phyloP scores from a whole-genome alignment of 2,797 vertebrate genomes.

The Kryptopterus vitreolus region DNA sequence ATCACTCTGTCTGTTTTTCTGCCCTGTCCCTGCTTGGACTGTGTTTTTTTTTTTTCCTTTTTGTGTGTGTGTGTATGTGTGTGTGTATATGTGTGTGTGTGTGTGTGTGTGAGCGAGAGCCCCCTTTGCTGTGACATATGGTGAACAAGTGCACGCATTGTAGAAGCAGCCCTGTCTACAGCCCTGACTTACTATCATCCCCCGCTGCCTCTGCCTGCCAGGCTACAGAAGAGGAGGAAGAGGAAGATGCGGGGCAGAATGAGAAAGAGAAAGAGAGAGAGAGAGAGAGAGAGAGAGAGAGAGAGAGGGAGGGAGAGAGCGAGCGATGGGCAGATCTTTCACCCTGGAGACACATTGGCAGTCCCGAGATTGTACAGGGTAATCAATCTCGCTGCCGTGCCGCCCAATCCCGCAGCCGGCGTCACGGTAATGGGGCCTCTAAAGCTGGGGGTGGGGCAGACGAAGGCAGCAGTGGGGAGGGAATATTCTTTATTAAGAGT shows the following conservation, averaged over 20 bases:
- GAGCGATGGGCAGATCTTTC: slow-evolving; percentile 56
- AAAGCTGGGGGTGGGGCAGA: slow-evolving; percentile 60
- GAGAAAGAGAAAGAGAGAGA: slow-evolving; percentile 57
- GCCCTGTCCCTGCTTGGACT: slow-evolving; percentile 52
- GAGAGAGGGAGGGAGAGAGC: slow-evolving; percentile 50
- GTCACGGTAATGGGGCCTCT: slow-evolving; percentile 64
- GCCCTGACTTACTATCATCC: slow-evolving; percentile 76
- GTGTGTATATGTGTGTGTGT: slow-evolving; percentile 7
- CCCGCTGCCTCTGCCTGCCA: slow-evolving; percentile 69
- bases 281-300: slow-evolving; percentile 54
- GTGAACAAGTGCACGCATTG: slow-evolving; percentile 65
- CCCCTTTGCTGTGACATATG: slow-evolving; percentile 71
- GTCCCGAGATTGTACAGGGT: slow-evolving; percentile 69
- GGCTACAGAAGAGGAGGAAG: slow-evolving; percentile 73
- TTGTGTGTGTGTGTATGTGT: slow-evolving; percentile 3
- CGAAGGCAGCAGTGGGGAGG: slow-evolving; percentile 52
- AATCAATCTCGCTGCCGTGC: slow-evolving; percentile 74
- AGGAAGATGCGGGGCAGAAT: slow-evolving; percentile 59
- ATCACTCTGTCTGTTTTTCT: slow-evolving; percentile 12
- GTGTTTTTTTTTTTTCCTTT: slow-evolving; percentile 56
- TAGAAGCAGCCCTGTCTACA: slow-evolving; percentile 74
- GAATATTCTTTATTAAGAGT: slow-evolving; percentile 76
- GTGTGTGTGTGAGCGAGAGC: slow-evolving; percentile 57
- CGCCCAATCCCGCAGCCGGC: slow-evolving; percentile 58
- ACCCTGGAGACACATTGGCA: slow-evolving; percentile 72